phyloP scores from a whole-genome alignment of 92 coral and sea anemone species.

The Micromussa lordhowensis region DNA sequence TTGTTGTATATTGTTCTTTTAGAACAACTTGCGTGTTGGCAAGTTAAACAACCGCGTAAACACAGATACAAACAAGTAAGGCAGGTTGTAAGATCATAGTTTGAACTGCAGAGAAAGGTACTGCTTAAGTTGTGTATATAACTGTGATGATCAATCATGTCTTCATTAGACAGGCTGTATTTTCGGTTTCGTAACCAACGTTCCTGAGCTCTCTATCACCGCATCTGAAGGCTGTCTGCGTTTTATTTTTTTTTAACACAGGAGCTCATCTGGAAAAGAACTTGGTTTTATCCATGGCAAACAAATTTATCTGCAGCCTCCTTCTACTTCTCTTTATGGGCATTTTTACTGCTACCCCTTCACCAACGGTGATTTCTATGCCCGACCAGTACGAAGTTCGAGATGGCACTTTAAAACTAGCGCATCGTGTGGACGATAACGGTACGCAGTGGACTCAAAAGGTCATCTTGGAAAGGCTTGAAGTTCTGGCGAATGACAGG shows the following conservation, averaged over 20 bases:
- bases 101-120: too few species aligned
- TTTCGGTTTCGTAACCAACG: background rate
- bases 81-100: background rate
- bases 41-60: background rate
- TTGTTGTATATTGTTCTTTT: background rate
- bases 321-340: background rate
- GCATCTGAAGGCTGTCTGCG: background rate
- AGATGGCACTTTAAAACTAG: constrained; percentile 50
- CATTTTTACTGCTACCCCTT: background rate
- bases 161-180: background rate
- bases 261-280: background rate
- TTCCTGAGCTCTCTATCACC: background rate
- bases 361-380: constrained; percentile 19
- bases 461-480: constrained; percentile 49
- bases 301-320: background rate
- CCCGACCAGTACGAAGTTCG: constrained; percentile 42
- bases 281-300: background rate
- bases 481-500: constrained; percentile 68
- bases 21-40: background rate
- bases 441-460: background rate
- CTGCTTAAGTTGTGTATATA: too few species aligned
- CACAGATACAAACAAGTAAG: background rate
- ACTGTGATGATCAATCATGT: too few species aligned
- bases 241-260: background rate
- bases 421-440: background rate